Conservation (phyloP, 2,797 vertebrate species). For the Anniella stebbinsi region DNA sequence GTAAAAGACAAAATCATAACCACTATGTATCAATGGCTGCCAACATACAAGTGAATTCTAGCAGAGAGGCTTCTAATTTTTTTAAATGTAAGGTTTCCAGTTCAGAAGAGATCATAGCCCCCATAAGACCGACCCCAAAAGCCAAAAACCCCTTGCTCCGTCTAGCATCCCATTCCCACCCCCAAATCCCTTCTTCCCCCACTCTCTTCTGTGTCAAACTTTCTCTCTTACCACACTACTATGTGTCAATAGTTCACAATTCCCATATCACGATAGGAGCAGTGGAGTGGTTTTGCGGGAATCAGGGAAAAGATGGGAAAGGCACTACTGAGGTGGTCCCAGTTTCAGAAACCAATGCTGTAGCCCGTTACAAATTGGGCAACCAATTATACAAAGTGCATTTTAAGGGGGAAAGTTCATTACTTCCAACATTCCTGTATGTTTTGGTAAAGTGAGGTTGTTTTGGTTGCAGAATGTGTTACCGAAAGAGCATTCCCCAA, state of each 20-base stretch:
- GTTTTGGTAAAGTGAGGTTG: conserved; percentile 50
- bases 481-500: conserved; percentile 49
- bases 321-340: conserved; percentile 20
- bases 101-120: not conserved
- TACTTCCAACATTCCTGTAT: conserved; percentile 56
- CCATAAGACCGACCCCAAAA: not conserved
- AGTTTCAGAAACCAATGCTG: conserved; percentile 28
- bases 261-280: not conserved
- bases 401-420: conserved; percentile 52
- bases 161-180: not conserved
- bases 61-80: not conserved
- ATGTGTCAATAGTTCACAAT: not conserved
- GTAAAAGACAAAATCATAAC: conserved; percentile 50
- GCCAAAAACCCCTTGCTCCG: not conserved
- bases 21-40: conserved; percentile 53
- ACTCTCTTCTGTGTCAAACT: not conserved
- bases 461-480: conserved; percentile 50
- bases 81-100: not conserved
- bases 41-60: conserved; percentile 40
- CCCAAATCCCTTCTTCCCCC: not conserved
- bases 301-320: not conserved
- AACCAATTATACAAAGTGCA: conserved; percentile 52
- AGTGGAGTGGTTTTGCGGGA: not conserved
- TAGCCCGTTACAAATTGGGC: conserved; percentile 35
- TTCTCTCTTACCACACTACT: not conserved